phyloP scores from a whole-genome alignment of 92 coral and sea anemone genomes.

The Paramuricea clavata region DNA sequence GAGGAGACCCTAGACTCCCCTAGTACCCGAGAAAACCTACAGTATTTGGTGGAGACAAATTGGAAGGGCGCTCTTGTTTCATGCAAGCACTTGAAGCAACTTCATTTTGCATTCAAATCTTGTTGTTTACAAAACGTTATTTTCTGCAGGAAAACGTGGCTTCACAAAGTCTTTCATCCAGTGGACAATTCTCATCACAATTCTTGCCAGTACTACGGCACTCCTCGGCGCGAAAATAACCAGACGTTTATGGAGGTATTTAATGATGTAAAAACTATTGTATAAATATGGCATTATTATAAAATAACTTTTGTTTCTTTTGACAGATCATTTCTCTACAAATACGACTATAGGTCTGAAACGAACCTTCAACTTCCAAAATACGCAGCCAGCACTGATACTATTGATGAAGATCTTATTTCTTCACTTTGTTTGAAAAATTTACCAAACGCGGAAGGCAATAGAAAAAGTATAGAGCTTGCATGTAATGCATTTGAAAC shows the following conservation, averaged over 20 bases:
- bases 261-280: background rate
- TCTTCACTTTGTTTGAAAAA: constrained; percentile 14
- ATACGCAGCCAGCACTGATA: background rate
- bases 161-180: constrained; percentile 24
- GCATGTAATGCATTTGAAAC: background rate
- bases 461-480: too few relatives aligned
- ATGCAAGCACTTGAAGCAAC: too few relatives aligned
- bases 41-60: too few relatives aligned
- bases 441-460: background rate
- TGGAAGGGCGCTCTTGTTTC: too few relatives aligned
- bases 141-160: constrained; percentile 30
- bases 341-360: constrained; percentile 37
- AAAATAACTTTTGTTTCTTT: background rate
- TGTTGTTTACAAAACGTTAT: background rate
- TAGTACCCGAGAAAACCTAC: too few relatives aligned
- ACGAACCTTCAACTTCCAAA: constrained; percentile 22
- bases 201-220: background rate
- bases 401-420: constrained; percentile 21
- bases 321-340: constrained; percentile 43
- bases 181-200: constrained; percentile 24
- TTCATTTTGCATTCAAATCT: too few relatives aligned
- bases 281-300: background rate
- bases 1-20: too few relatives aligned
- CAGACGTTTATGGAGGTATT: constrained; percentile 37
- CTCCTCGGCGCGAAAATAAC: constrained; percentile 10